A percentile compares a stretch with the other conserved stretches of the same genome.
Conservation (phyloP, 1,140 invertebrate genomes). For the Hirudo medicinalis region DNA sequence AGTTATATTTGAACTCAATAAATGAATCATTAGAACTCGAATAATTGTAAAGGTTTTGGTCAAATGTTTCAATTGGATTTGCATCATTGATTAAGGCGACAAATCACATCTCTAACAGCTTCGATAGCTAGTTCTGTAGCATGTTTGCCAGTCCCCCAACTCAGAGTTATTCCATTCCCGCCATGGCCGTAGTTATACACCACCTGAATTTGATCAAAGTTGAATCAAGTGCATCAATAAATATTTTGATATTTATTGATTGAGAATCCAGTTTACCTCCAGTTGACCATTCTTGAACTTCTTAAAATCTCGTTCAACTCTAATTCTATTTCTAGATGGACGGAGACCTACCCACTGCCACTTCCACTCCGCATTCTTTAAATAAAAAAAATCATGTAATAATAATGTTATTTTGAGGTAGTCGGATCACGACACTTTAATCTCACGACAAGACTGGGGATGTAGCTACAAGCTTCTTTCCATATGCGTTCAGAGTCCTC, state of each 20-base stretch:
- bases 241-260: background rate
- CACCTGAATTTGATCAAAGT: constrained; percentile 25
- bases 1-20: too few species aligned
- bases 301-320: constrained; percentile 54
- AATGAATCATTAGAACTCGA: too few species aligned
- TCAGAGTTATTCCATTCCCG: constrained; percentile 71
- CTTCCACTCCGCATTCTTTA: constrained; percentile 41
- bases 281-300: constrained; percentile 20
- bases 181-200: constrained; percentile 88
- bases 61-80: too few species aligned
- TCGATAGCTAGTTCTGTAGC: constrained; percentile 37
- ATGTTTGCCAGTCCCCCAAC: constrained; percentile 66
- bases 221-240: background rate
- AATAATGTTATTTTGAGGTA: background rate
- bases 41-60: too few species aligned
- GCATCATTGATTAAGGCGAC: too few species aligned
- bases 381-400: constrained; percentile 5
- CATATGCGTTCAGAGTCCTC: constrained; percentile 60
- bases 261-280: constrained; percentile 21
- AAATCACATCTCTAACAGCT: too few species aligned
- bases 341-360: constrained; percentile 59
- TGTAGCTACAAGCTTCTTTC: constrained; percentile 54
- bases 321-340: constrained; percentile 59
- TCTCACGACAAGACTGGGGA: constrained; percentile 53
- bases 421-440: background rate